phyloP scores from a whole-genome alignment of 2,888 invertebrate genomes.

The Furcula furcula region DNA sequence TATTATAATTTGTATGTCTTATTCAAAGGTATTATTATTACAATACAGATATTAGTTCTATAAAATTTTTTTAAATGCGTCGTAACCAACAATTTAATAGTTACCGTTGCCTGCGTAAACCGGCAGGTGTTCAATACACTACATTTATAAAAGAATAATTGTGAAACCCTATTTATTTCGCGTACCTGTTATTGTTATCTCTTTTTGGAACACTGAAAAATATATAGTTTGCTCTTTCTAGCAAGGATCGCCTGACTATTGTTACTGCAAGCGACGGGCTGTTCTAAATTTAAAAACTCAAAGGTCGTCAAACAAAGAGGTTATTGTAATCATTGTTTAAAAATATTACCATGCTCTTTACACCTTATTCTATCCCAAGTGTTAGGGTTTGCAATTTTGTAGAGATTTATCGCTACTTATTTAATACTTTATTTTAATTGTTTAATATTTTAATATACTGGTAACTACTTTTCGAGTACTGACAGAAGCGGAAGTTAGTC shows the following conservation, averaged over 20 bases:
- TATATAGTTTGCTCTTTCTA: constrained; percentile 15
- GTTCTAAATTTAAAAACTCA: constrained; percentile 29
- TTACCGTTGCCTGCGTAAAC: constrained; percentile 16
- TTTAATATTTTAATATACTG: too few species aligned
- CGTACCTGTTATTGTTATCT: constrained; percentile 18
- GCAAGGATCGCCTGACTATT: constrained; percentile 15
- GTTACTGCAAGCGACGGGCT: constrained; percentile 12
- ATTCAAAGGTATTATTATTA: too few species aligned
- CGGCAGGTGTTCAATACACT: constrained; percentile 24
- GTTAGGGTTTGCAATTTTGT: too few species aligned
- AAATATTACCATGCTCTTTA: too few species aligned
- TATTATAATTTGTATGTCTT: too few species aligned
- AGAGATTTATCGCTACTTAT: too few species aligned
- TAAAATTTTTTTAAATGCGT: too few species aligned
- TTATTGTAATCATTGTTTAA: constrained; percentile 3
- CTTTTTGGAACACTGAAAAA: constrained; percentile 7
- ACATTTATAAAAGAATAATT: constrained; percentile 16
- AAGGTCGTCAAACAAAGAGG: constrained; percentile 19
- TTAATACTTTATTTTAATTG: too few species aligned
- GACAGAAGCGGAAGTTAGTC: too few species aligned
- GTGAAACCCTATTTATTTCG: constrained; percentile 19
- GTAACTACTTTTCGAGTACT: too few species aligned
- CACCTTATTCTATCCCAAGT: too few species aligned
- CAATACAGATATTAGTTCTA: too few species aligned
- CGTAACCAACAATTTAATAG: constrained; percentile 22